Conservation (phyloP, 2,797 vertebrate species). For the Gymnothorax reevesii region DNA sequence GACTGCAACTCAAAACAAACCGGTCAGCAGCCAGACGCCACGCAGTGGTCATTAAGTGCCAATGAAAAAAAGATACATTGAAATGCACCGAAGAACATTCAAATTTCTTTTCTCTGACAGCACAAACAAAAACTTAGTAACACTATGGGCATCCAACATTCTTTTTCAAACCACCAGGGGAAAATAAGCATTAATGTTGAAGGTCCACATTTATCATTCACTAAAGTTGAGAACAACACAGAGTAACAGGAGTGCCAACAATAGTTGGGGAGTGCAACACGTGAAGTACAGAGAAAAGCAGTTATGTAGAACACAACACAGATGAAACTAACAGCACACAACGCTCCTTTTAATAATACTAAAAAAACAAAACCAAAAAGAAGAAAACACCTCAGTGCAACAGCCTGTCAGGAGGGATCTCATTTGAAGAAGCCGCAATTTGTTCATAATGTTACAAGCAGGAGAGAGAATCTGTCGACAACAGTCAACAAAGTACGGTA, state of each 20-base stretch:
- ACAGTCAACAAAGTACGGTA: background rate
- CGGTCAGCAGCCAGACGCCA: background rate
- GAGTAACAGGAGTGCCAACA: background rate
- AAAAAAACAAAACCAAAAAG: background rate
- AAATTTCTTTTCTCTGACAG: background rate
- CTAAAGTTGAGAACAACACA: slow-evolving; percentile 1
- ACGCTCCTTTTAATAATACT: background rate
- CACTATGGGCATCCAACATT: background rate
- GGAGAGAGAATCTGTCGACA: background rate
- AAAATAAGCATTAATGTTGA: background rate
- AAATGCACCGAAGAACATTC: background rate
- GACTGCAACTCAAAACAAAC: background rate
- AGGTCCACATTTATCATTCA: slow-evolving; percentile 1
- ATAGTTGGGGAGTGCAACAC: slow-evolving; percentile 1
- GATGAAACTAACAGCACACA: background rate
- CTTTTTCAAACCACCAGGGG: background rate
- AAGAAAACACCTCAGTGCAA: background rate
- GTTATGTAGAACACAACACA: background rate
- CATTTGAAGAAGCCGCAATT: background rate
- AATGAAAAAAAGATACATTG: background rate
- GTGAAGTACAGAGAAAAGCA: slow-evolving; percentile 7
- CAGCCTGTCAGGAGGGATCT: background rate
- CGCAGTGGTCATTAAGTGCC: slow-evolving; percentile 18
- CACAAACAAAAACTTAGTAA: background rate
- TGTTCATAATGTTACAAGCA: background rate